Percentiles rank a stretch among this genome's conserved stretches.
Evolutionary conservation across 1,140 invertebrate genomes (phyloP).

Genomic region (Diploscapter pachys): DNA sequence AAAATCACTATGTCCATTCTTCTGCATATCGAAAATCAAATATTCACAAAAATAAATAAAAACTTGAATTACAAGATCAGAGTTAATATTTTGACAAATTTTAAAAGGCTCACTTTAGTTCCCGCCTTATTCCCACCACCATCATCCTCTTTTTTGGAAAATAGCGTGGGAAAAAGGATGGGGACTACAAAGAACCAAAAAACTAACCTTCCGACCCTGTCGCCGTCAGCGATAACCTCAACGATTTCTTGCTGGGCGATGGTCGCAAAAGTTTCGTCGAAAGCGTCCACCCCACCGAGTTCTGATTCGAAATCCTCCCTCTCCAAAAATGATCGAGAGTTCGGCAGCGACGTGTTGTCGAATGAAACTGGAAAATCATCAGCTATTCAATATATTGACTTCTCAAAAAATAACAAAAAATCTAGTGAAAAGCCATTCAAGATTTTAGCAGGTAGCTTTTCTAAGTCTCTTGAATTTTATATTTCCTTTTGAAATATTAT

Average conservation of each 20-base stretch:
- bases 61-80: not conserved
- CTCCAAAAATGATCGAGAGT: conserved; percentile 33
- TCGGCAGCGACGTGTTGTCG: not conserved
- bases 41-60: too few species aligned
- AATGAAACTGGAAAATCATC: too few species aligned
- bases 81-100: too few species aligned
- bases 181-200: not conserved
- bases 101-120: too few species aligned
- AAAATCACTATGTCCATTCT: not conserved
- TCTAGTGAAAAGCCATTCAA: not conserved
- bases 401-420: not conserved
- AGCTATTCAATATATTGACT: not conserved
- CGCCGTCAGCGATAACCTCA: conserved; percentile 56
- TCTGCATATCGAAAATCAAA: conserved; percentile 1
- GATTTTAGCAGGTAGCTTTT: too few species aligned
- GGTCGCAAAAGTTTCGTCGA: conserved; percentile 51
- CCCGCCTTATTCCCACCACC: too few species aligned
- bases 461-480: too few species aligned
- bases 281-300: conserved; percentile 47
- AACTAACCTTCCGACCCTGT: conserved; percentile 44
- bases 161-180: too few species aligned
- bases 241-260: conserved; percentile 51
- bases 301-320: conserved; percentile 35
- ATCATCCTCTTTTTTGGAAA: too few species aligned
- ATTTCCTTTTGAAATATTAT: too few species aligned